Percentiles rank a stretch among this genome's conserved stretches.
Evolutionary conservation across 2,113 vertebrate genomes (phyloP).

Genomic region (Myotis yumanensis): DNA sequence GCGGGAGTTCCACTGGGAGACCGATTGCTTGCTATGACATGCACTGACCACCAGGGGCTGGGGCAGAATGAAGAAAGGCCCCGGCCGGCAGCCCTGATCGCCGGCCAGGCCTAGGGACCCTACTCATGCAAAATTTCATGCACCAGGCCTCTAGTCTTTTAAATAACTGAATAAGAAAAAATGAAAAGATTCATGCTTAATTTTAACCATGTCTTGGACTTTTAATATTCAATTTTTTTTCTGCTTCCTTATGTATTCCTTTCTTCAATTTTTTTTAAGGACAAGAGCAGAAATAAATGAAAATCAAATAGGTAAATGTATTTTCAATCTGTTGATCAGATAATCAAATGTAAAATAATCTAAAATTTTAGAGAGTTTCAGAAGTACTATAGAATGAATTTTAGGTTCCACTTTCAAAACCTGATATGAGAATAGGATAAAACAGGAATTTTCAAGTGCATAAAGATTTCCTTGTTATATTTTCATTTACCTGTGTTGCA

Average conservation of each 20-base stretch:
- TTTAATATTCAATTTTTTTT: not conserved
- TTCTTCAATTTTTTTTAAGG: not conserved
- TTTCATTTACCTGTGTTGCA: not conserved
- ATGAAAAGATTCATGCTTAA: not conserved
- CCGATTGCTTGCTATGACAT: too few relatives aligned
- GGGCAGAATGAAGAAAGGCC: too few relatives aligned
- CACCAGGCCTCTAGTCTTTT: not conserved
- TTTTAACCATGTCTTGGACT: not conserved
- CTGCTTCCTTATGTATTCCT: not conserved
- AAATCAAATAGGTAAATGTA: not conserved
- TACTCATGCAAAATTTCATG: too few relatives aligned
- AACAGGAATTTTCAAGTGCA: not conserved
- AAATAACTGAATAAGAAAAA: not conserved
- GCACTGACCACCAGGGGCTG: too few relatives aligned
- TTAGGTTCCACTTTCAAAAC: not conserved
- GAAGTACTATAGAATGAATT: not conserved
- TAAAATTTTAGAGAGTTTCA: not conserved
- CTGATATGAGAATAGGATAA: not conserved
- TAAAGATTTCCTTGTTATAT: not conserved
- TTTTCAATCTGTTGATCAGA: not conserved
- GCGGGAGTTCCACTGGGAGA: too few relatives aligned
- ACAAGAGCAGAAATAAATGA: not conserved
- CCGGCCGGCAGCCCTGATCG: too few relatives aligned
- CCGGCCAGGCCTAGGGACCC: too few relatives aligned
- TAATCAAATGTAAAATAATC: not conserved